Percentiles rank a stretch among this genome's conserved stretches.
phyloP scores from a whole-genome alignment of 1,140 invertebrate species.

The Scylla paramamosain region DNA sequence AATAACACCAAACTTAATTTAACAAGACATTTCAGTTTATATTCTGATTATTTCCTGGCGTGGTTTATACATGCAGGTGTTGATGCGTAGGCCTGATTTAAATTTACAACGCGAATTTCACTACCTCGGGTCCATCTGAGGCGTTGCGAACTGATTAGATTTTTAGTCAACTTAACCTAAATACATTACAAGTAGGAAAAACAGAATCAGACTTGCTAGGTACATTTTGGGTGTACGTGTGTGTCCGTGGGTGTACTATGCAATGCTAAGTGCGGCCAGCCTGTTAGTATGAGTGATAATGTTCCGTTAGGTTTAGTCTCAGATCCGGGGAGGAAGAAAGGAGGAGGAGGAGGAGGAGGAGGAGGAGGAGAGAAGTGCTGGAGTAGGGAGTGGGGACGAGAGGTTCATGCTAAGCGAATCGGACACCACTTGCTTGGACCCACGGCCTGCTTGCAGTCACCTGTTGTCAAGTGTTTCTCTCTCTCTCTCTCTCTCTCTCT shows the following conservation, averaged over 20 bases:
- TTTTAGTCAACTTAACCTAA: neutral
- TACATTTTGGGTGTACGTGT: too few species aligned
- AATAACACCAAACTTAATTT: too few species aligned
- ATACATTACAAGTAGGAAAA: neutral
- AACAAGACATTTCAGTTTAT: too few species aligned
- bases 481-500: neutral
- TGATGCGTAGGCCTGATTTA: too few species aligned
- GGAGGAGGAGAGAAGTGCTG: neutral
- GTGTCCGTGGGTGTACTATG: too few species aligned
- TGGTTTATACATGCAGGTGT: too few species aligned
- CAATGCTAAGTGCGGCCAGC: neutral
- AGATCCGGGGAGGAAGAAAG: neutral
- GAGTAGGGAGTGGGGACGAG: too few species aligned
- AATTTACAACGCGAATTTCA: too few species aligned
- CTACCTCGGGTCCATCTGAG: too few species aligned
- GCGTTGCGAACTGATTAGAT: neutral
- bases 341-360: neutral
- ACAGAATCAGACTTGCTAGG: neutral
- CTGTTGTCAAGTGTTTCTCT: neutral
- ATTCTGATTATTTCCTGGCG: too few species aligned
- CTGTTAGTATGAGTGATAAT: neutral
- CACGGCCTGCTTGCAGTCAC: neutral
- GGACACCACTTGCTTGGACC: neutral
- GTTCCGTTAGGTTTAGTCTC: neutral
- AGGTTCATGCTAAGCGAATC: neutral